phyloP scores from a whole-genome alignment of 2,113 vertebrate species.

The Anolis carolinensis region DNA sequence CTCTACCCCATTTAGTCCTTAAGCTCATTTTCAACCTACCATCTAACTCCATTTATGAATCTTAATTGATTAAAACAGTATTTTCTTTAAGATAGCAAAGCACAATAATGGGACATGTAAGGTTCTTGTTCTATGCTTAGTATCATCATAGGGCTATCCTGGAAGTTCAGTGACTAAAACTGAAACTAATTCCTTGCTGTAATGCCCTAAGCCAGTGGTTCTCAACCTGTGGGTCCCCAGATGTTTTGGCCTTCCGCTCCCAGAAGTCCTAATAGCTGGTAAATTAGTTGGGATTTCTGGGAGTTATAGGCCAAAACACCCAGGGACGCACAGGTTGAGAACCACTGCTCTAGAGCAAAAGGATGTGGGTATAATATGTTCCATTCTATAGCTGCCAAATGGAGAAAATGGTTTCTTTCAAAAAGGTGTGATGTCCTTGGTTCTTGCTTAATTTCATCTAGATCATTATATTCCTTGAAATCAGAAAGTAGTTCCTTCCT shows the following conservation, averaged over 20 bases:
- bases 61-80: too few relatives aligned
- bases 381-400: background rate
- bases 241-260: too few relatives aligned
- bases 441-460: background rate
- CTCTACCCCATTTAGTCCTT: too few relatives aligned
- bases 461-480: too few relatives aligned
- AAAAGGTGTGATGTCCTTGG: background rate
- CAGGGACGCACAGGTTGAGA: too few relatives aligned
- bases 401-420: background rate
- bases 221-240: too few relatives aligned
- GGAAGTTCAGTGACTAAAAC: too few relatives aligned
- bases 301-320: too few relatives aligned
- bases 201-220: background rate
- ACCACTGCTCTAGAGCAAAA: background rate
- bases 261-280: too few relatives aligned
- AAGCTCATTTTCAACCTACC: too few relatives aligned
- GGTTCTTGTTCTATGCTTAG: background rate
- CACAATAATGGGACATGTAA: background rate
- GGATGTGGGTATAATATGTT: background rate
- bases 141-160: background rate
- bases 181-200: background rate
- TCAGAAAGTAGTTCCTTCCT: background rate
- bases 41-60: too few relatives aligned
- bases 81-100: background rate
- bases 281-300: too few relatives aligned